Evolutionary conservation across 2,797 vertebrate species (phyloP).

Genomic region (Harpagifer antarcticus): DNA sequence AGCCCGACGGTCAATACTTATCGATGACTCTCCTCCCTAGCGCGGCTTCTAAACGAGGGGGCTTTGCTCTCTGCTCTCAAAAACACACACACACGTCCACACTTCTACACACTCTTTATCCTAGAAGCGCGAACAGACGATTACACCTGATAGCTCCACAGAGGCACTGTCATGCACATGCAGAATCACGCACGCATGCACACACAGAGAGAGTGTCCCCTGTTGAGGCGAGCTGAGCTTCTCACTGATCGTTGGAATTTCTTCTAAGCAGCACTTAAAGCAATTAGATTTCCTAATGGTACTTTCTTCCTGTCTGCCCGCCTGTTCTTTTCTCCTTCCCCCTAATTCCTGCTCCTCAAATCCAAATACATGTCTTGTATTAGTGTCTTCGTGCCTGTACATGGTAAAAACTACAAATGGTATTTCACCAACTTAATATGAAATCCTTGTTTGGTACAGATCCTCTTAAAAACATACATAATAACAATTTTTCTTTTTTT

Average conservation of each 20-base stretch:
- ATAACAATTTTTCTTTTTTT: no score
- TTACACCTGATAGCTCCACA: slow-evolving; percentile 4
- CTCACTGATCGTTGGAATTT: slow-evolving; percentile 45
- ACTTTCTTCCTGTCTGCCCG: slow-evolving; percentile 14
- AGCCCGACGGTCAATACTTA: slow-evolving; percentile 67
- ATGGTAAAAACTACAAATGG: not conserved
- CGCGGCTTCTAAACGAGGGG: slow-evolving; percentile 61
- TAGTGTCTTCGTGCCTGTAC: not conserved
- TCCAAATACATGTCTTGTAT: not conserved
- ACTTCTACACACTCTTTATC: not conserved
- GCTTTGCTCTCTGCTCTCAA: slow-evolving; percentile 61
- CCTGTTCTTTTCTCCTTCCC: slow-evolving; percentile 2
- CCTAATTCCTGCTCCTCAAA: not conserved
- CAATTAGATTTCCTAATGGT: slow-evolving; percentile 39
- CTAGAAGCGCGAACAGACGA: slow-evolving; percentile 12
- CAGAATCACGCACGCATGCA: not conserved
- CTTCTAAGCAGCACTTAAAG: slow-evolving; percentile 35
- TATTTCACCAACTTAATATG: no score
- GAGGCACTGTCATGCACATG: slow-evolving; percentile 5
- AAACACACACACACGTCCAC: slow-evolving; percentile 5
- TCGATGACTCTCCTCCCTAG: slow-evolving; percentile 66
- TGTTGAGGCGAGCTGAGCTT: slow-evolving; percentile 15
- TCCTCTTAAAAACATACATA: no score
- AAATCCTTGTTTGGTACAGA: no score
- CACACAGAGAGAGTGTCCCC: slow-evolving; percentile 15